Base-by-base conservation (phyloP, 2,113 vertebrate species). In the Pachycephala philippinensis region DNA sequence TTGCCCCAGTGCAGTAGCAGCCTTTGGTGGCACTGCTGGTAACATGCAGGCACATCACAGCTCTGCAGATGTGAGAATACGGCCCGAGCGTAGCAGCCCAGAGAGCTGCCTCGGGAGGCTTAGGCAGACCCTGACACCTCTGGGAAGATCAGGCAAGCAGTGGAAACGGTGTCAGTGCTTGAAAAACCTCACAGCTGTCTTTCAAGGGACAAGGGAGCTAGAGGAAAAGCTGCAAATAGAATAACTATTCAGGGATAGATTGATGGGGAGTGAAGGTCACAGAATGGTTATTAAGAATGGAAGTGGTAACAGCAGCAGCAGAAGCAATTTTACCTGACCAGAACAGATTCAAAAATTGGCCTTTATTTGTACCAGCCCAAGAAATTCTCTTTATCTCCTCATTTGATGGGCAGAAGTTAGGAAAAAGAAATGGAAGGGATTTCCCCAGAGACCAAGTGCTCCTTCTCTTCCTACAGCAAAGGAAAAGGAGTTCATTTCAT, bases 211-310 rank as follows among this genome's bases (percentile, higher is more conserved):
- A 72, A 56, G 69, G 53, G 42, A 95, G 72, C 24, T 52, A 49
- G 57, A 64, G 42, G 31, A 95, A 93, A 92, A 93, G 61, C 95
- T 93, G 90, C 80, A 95, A 95, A 96, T 59, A 95, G 74, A 96
- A 90, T 90, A 90, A 94, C 40, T 84, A 84, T 89, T 94, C 83
- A 84, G 83, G 47, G 77, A 87, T 31, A 79, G 83, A 82, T 57
- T 94, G 93, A 90, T 65, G 21, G 76, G 53, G 90, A 95, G 56
- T 90, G 86, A 95, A 96, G 90, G 95, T 95, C 92, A 93, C 49
- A 57, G 74, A 75, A 87, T 33, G 14, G 72, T 76, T 95, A 93
- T 93, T 94, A 94, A 78, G 69, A 93, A 92, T 72, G 57, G 86
- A 96, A 93, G 57, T 27, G 13, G 88, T 64, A 96, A 87, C 81